Percentiles rank a stretch among this genome's conserved stretches.
Conservation (phyloP, 2,888 invertebrate genomes). For the Luperina nickerlii region DNA sequence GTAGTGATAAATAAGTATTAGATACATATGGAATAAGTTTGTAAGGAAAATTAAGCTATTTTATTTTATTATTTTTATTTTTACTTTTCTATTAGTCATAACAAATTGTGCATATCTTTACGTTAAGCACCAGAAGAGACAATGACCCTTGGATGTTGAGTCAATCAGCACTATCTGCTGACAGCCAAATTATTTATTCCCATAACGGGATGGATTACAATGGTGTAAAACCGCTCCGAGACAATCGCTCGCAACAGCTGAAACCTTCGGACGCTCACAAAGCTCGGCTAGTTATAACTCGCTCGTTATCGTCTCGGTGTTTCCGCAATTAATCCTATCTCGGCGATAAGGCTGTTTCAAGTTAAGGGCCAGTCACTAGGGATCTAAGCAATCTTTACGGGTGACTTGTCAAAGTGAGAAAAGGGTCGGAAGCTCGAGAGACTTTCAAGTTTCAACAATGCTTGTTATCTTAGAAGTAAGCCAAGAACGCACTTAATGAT, state of each 20-base stretch:
- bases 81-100: not conserved
- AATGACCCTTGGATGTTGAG: constrained; percentile 7
- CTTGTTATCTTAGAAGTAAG: constrained; percentile 89
- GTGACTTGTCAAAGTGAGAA: constrained; percentile 90
- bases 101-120: too few relatives aligned
- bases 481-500: constrained; percentile 87
- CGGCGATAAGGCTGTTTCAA: constrained; percentile 88
- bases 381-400: constrained; percentile 90
- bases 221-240: constrained; percentile 65
- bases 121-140: too few relatives aligned
- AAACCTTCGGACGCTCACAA: constrained; percentile 73
- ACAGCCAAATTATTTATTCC: constrained; percentile 61
- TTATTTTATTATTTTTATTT: too few relatives aligned
- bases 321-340: constrained; percentile 90
- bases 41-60: too few relatives aligned
- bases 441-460: constrained; percentile 90
- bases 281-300: constrained; percentile 84
- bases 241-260: constrained; percentile 65
- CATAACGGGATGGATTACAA: constrained; percentile 61
- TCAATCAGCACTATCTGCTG: constrained; percentile 53
- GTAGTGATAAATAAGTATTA: too few relatives aligned
- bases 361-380: constrained; percentile 87
- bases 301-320: constrained; percentile 86
- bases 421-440: constrained; percentile 89
- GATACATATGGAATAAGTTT: too few relatives aligned